These are phyloP conservation scores for Platysteira castanea DNA, from an alignment of 2,113 vertebrate genomes.

Conservation along the genomic window DNA sequence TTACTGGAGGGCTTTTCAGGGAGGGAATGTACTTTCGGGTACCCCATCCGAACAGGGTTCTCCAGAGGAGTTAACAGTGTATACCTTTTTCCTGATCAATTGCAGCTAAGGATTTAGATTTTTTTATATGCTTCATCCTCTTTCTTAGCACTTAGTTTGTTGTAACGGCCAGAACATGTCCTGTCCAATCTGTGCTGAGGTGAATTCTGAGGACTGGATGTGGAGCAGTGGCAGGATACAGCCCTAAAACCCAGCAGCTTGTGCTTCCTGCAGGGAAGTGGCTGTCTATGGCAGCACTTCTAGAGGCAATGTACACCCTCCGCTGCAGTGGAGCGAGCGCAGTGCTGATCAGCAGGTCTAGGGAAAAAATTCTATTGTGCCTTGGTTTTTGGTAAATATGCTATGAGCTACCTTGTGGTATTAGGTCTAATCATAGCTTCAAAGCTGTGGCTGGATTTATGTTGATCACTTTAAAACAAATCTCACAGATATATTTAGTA, in stretches of 20 bases:
- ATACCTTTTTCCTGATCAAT: background rate
- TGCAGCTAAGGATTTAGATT: background rate
- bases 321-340: fast-evolving
- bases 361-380: background rate
- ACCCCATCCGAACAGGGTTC: background rate
- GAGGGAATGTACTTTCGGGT: background rate
- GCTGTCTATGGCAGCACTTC: background rate
- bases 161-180: background rate
- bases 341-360: background rate
- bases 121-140: background rate
- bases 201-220: background rate
- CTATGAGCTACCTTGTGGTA: background rate
- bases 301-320: background rate
- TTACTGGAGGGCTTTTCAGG: background rate
- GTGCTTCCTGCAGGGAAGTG: background rate
- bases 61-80: background rate
- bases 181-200: background rate
- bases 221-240: background rate
- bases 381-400: background rate
- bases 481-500: slow-evolving; percentile 27
- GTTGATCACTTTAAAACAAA: slow-evolving; percentile 51
- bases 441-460: slow-evolving; percentile 20
- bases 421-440: slow-evolving; percentile 14
- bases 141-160: background rate
- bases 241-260: background rate